Evolutionary conservation across 2,113 vertebrate genomes (phyloP).

Genomic region (Leucoraja erinaceus): DNA sequence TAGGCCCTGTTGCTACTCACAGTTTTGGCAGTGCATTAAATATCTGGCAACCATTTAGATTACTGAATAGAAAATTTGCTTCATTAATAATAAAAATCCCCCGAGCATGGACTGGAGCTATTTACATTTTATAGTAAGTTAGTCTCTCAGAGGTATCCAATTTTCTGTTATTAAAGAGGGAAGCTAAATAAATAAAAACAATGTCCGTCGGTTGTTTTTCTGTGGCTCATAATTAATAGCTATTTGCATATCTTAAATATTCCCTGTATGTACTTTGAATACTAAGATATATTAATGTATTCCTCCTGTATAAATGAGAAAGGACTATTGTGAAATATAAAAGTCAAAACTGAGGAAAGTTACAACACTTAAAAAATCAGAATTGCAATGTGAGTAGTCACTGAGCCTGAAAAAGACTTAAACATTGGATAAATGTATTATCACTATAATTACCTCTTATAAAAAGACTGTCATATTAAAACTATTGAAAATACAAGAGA

Average conservation of each 20-base stretch:
- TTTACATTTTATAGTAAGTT: conserved; percentile 18
- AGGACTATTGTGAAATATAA: conserved; percentile 31
- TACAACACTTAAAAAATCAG: conserved; percentile 33
- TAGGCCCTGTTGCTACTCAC: conserved; percentile 26
- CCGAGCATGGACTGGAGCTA: background rate
- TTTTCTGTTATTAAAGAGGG: conserved; percentile 3
- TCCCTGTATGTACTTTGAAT: conserved; percentile 5
- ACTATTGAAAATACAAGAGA: conserved; percentile 81
- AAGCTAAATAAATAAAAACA: conserved; percentile 36
- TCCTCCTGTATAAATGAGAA: background rate
- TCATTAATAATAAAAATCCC: conserved; percentile 35
- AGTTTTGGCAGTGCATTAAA: conserved; percentile 35
- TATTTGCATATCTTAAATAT: conserved; percentile 17
- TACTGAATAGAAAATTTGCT: conserved; percentile 16
- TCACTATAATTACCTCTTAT: conserved; percentile 80
- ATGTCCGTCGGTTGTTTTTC: background rate
- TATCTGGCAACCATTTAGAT: conserved; percentile 36
- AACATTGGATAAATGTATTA: conserved; percentile 49
- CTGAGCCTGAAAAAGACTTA: conserved; percentile 43
- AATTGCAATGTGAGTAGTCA: conserved; percentile 35
- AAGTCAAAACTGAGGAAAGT: conserved; percentile 38
- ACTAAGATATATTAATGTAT: background rate
- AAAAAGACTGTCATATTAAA: conserved; percentile 77
- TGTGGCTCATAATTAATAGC: background rate
- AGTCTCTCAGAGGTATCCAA: conserved; percentile 8